Percentiles rank a stretch among this genome's conserved stretches.
Conservation (phyloP, 2,113 vertebrate species). For the Thymallus thymallus region DNA sequence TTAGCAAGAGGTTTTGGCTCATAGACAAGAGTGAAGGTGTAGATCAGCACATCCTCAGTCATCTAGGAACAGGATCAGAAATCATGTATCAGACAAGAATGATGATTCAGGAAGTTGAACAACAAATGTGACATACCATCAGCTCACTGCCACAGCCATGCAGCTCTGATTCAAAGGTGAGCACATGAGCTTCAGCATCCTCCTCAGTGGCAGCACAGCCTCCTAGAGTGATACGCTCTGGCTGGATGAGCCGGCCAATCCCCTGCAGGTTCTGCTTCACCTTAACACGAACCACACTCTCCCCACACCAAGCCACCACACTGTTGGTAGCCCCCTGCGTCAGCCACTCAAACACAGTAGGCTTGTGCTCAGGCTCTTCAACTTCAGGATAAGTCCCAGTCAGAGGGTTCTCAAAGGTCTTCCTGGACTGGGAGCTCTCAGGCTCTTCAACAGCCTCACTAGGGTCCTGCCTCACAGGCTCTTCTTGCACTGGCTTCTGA, state of each 20-base stretch:
- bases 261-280: background rate
- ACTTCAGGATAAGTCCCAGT: background rate
- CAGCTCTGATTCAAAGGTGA: background rate
- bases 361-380: background rate
- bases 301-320: background rate
- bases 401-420: background rate
- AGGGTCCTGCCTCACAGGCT: too few species aligned
- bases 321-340: background rate
- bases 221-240: background rate
- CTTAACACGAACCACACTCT: background rate
- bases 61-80: slow-evolving; percentile 45
- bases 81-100: background rate
- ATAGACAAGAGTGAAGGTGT: slow-evolving; percentile 33
- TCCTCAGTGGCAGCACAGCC: background rate
- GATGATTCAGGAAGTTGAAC: background rate
- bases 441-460: too few species aligned
- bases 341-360: background rate
- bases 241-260: background rate
- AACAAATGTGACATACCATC: background rate
- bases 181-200: background rate
- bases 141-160: background rate
- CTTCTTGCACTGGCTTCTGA: background rate
- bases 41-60: slow-evolving; percentile 56
- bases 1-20: too few species aligned
- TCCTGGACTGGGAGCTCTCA: background rate